A percentile compares a stretch with the other conserved stretches of the same genome.
phyloP scores from a whole-genome alignment of 2,113 vertebrate species.

The Chauna torquata region DNA sequence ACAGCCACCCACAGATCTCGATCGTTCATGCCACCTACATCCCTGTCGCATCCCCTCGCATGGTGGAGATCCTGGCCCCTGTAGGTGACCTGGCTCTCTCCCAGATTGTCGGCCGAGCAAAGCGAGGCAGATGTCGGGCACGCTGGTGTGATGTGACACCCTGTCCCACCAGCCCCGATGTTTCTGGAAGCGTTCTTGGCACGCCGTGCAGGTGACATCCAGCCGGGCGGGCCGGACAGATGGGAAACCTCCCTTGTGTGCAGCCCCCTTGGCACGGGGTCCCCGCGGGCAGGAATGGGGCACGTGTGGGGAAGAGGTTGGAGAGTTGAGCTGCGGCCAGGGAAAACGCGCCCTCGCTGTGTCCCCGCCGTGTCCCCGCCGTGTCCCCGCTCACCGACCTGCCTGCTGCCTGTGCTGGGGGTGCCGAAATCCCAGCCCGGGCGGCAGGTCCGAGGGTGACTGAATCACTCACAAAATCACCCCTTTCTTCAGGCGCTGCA shows the following conservation, averaged over 20 bases:
- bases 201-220: not conserved
- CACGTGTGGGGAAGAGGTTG: not conserved
- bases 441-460: not conserved
- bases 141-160: not conserved
- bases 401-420: fast-evolving
- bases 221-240: fast-evolving
- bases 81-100: not conserved
- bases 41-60: not conserved
- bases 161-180: not conserved
- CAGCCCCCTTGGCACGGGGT: not conserved
- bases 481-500: not conserved
- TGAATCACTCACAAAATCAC: not conserved
- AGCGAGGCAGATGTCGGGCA: not conserved
- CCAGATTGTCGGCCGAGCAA: not conserved
- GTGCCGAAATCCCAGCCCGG: not conserved
- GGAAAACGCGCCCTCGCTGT: fast-evolving
- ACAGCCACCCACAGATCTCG: not conserved
- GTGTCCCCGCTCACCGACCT: fast-evolving
- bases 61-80: not conserved
- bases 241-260: fast-evolving
- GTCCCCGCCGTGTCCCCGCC: fast-evolving
- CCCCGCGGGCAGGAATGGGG: fast-evolving
- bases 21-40: not conserved
- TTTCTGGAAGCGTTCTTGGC: not conserved
- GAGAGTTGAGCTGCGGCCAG: not conserved